phyloP scores from a whole-genome alignment of 2,888 invertebrate genomes.

The Leucophenga maculata region DNA sequence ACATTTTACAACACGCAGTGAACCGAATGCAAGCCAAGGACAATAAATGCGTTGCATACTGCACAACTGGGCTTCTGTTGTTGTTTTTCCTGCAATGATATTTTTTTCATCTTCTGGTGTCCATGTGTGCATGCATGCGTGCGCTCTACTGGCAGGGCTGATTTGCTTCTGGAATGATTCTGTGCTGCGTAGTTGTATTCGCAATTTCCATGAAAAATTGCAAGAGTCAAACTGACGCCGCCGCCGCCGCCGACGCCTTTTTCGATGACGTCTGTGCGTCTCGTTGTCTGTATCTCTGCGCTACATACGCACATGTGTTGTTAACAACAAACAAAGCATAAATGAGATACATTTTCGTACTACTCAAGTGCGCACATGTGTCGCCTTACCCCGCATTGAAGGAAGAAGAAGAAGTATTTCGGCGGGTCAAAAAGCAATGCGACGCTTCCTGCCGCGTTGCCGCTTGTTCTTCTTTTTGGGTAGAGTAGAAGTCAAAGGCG shows the following conservation, averaged over 20 bases:
- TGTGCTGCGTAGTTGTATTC: conserved; percentile 25
- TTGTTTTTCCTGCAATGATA: conserved; percentile 26
- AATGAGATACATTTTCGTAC: not conserved
- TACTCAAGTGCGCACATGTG: not conserved
- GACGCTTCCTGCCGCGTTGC: not conserved
- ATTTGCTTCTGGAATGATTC: conserved; percentile 30
- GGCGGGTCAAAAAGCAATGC: not conserved
- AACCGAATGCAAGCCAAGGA: conserved; percentile 29
- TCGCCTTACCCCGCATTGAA: not conserved
- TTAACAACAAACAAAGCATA: not conserved
- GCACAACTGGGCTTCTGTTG: not conserved
- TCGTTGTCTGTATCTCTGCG: not conserved
- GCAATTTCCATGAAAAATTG: conserved; percentile 61
- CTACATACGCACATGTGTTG: conserved; percentile 18
- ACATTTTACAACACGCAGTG: conserved; percentile 38
- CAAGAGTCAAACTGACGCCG: conserved; percentile 58
- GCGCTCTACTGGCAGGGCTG: not conserved
- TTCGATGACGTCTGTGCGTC: conserved; percentile 20
- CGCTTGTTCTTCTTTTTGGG: too few relatives aligned
- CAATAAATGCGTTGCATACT: conserved; percentile 14
- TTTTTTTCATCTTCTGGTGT: conserved; percentile 47
- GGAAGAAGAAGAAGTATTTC: not conserved
- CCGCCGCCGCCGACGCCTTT: too few relatives aligned
- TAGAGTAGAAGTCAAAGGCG: too few relatives aligned
- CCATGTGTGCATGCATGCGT: conserved; percentile 50